phyloP scores from a whole-genome alignment of 2,888 invertebrate genomes.

The Ommatoiulus sabulosus region DNA sequence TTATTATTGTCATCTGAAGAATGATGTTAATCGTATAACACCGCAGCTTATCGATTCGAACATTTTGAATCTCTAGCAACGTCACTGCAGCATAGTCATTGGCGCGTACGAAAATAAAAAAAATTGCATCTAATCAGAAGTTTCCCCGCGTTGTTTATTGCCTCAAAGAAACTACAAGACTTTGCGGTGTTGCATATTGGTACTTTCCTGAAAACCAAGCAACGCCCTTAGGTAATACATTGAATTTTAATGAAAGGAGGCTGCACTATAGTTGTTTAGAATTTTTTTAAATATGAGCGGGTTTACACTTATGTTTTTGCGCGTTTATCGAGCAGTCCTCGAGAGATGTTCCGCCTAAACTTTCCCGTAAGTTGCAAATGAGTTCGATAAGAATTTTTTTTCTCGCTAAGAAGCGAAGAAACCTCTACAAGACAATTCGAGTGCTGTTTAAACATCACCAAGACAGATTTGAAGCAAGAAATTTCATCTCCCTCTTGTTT shows the following conservation, averaged over 20 bases:
- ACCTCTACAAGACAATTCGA: slow-evolving; percentile 47
- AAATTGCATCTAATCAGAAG: not conserved
- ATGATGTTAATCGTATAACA: not conserved
- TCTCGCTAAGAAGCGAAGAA: not conserved
- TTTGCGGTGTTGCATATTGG: not conserved
- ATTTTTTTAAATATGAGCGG: not conserved
- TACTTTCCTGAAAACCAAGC: not conserved
- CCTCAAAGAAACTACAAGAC: not conserved
- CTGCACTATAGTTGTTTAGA: not conserved
- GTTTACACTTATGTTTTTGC: not conserved
- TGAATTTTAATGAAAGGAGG: not conserved
- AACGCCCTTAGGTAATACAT: not conserved
- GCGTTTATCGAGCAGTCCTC: slow-evolving; percentile 7
- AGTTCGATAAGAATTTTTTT: slow-evolving; percentile 30
- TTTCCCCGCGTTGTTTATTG: not conserved
- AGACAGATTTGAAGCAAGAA: slow-evolving; percentile 42
- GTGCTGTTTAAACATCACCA: slow-evolving; percentile 48
- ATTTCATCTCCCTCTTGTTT: slow-evolving; percentile 41
- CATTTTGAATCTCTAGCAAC: not conserved
- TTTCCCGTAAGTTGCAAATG: slow-evolving; percentile 31
- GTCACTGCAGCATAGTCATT: not conserved
- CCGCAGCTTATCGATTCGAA: not conserved
- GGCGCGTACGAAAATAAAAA: not conserved
- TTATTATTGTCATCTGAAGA: not conserved
- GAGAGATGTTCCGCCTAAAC: slow-evolving; percentile 13